Base-by-base conservation (phyloP, 2,797 vertebrate species). In the Bradypodion ventrale region DNA sequence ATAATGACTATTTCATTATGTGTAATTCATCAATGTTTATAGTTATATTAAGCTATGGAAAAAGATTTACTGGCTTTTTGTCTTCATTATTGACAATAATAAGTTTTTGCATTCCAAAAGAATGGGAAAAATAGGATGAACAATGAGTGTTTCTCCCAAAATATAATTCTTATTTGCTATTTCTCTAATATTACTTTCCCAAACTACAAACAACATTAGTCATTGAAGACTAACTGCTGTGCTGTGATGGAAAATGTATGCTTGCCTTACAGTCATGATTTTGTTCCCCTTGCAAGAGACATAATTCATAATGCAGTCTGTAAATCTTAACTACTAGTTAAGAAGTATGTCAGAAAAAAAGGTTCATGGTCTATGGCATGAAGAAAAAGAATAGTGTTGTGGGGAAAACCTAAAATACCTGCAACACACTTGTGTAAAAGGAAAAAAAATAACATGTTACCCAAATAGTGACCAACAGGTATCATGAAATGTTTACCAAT, bases 201-300 rank as follows among this genome's bases (percentile, higher is more conserved):
- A 88, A 90, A 94, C 63, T 87, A 83, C 93, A 93, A 93, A 93
- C 91, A 93, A 87, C 89, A 95, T 94, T 88, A 93, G 91, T 93
- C 94, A 94, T 59, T 80, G 85, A 91, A 93, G 92, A 93, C 85
- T 88, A 92, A 92, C 92, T 92, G 92, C 91, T 93, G 91, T 92
- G 92, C 80, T 89, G 78, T 92, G 91, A 94, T 90, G 93, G 92
- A 87, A 95, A 94, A 95, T 93, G 83, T 91, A 92, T 90, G 90
- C 89, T 92, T 94, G 92, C 92, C 92, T 94, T 94, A 91, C 85
- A 92, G 94, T 87, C 93, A 93, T 93, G 91, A 90, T 94, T 94
- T 94, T 83, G n/a, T 84, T 89, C 92, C 85, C 87, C 90, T 92
- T 90, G 87, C 89, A 93, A 95, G 90, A 86, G 87, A 90, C 90